phyloP scores from a whole-genome alignment of 2,113 vertebrate species.

The Columba livia region DNA sequence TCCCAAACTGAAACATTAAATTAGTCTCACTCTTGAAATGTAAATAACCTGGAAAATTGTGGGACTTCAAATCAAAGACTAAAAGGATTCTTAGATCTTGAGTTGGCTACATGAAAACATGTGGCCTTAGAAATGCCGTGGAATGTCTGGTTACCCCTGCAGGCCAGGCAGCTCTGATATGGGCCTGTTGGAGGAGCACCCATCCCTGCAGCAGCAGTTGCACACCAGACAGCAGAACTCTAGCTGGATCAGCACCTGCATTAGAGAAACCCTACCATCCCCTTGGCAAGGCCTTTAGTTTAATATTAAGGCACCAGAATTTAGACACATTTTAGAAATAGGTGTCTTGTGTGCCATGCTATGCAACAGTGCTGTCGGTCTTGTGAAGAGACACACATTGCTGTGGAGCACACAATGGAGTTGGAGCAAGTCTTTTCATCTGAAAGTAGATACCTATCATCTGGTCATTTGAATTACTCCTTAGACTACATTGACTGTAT shows the following conservation, averaged over 20 bases:
- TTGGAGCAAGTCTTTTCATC: neutral
- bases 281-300: neutral
- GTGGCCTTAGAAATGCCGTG: neutral
- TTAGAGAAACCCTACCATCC: neutral
- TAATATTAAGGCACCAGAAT: neutral
- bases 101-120: neutral
- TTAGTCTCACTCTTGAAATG: neutral
- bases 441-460: neutral
- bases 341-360: rapidly evolving
- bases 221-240: neutral
- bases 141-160: neutral
- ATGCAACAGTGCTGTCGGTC: neutral
- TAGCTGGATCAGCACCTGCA: neutral
- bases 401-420: neutral
- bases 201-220: neutral
- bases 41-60: neutral
- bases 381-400: rapidly evolving
- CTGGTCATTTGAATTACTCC: neutral
- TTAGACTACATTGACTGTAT: neutral
- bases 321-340: neutral
- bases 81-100: neutral
- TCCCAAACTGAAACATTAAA: neutral
- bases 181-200: rapidly evolving
- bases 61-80: neutral
- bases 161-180: neutral